Conservation (phyloP, 2,888 invertebrate species). For the Iselma pallidipennis region DNA sequence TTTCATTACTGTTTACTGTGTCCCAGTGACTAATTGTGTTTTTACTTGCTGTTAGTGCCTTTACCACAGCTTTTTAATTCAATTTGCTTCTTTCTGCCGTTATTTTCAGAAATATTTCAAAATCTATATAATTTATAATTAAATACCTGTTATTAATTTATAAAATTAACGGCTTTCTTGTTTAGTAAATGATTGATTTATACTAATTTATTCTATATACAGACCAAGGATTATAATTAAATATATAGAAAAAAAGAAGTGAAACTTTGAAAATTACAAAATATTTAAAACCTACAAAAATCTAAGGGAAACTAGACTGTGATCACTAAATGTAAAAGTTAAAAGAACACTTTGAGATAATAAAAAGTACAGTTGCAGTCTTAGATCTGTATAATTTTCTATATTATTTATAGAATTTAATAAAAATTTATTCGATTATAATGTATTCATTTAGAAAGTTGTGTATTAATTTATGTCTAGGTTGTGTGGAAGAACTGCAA, state of each 20-base stretch:
- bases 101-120: too few species aligned
- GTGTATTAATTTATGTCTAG: constrained; percentile 52
- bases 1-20: too few species aligned
- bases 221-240: not conserved
- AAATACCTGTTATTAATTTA: not conserved
- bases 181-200: not conserved
- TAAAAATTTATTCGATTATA: constrained; percentile 3
- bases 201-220: not conserved
- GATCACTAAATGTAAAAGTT: too few species aligned
- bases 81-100: too few species aligned
- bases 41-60: too few species aligned
- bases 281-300: too few species aligned
- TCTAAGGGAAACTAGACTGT: too few species aligned
- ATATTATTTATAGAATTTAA: constrained; percentile 4
- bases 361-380: not conserved
- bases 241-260: too few species aligned
- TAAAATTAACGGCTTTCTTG: not conserved
- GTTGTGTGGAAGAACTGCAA: constrained; percentile 75
- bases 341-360: not conserved
- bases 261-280: too few species aligned
- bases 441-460: not conserved
- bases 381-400: not conserved
- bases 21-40: too few species aligned
- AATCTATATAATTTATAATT: not conserved
- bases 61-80: too few species aligned